Percentiles rank a stretch among this genome's conserved stretches.
Conservation (phyloP, 2,113 vertebrate genomes). For the Campylorhamphus procurvoides region DNA sequence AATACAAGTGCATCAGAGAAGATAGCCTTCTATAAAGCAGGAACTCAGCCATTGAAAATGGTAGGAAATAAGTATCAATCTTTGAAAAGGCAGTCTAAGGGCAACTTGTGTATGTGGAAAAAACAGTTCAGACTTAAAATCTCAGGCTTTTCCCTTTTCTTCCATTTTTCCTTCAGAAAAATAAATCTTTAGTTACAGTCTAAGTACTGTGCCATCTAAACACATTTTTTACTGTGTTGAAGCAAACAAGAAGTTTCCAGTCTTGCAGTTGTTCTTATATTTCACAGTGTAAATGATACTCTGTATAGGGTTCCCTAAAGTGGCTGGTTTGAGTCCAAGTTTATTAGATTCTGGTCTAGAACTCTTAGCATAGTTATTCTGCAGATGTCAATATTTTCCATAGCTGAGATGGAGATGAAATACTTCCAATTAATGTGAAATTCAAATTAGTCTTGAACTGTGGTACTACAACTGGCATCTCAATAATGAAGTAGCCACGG, state of each 20-base stretch:
- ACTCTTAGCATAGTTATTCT: background rate
- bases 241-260: background rate
- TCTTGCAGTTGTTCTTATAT: background rate
- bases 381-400: background rate
- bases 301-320: background rate
- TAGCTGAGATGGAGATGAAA: background rate
- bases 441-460: slow-evolving; percentile 28
- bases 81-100: background rate
- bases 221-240: background rate
- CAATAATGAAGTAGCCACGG: background rate
- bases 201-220: background rate
- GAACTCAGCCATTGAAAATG: background rate
- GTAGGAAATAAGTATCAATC: background rate
- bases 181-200: background rate
- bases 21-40: background rate
- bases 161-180: background rate
- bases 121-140: background rate
- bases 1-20: background rate
- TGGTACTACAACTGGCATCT: background rate
- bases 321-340: background rate
- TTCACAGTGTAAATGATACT: background rate
- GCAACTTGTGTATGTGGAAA: background rate
- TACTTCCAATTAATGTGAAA: slow-evolving; percentile 19
- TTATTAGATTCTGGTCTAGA: background rate
- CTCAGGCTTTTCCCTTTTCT: background rate